Evolutionary conservation across 2,797 vertebrate species (phyloP).

Genomic region (Tokudaia muenninki): DNA sequence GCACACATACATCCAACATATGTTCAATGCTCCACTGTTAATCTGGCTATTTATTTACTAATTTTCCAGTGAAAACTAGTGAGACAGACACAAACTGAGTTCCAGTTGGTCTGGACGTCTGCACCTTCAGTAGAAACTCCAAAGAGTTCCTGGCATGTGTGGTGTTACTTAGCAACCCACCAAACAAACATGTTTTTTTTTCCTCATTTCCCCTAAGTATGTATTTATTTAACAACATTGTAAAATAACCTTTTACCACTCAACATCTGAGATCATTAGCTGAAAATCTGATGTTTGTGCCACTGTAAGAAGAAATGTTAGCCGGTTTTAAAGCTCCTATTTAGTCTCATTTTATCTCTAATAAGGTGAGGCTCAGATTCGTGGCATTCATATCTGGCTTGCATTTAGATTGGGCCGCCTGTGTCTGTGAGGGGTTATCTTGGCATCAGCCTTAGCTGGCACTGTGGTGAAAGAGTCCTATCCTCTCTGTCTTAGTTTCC

Average conservation of each 20-base stretch:
- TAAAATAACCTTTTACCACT: constrained; percentile 70
- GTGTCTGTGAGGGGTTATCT: neutral
- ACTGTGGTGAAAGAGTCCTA: neutral
- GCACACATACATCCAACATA: neutral
- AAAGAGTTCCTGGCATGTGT: constrained; percentile 54
- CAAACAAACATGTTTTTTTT: constrained; percentile 76
- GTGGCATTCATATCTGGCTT: neutral
- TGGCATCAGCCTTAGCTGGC: neutral
- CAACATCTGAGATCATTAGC: constrained; percentile 73
- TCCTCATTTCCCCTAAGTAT: neutral
- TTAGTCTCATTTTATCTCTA: constrained; percentile 38
- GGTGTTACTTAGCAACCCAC: constrained; percentile 78
- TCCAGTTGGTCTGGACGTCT: neutral
- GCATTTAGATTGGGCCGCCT: neutral
- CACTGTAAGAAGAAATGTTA: constrained; percentile 39
- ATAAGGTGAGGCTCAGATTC: neutral
- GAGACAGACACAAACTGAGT: constrained; percentile 7
- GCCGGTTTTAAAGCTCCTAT: neutral
- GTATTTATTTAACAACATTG: constrained; percentile 74
- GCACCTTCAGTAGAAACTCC: constrained; percentile 70
- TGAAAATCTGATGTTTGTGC: constrained; percentile 51
- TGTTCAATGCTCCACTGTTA: neutral
- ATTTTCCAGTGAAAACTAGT: constrained; percentile 31
- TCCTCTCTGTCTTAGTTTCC: constrained; percentile 6
- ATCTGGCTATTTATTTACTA: constrained; percentile 38